Percentiles rank a stretch among this genome's conserved stretches.
These are phyloP conservation scores for Heliconius cydno DNA, from an alignment of 2,888 invertebrate genomes.

Conservation along the genomic window DNA sequence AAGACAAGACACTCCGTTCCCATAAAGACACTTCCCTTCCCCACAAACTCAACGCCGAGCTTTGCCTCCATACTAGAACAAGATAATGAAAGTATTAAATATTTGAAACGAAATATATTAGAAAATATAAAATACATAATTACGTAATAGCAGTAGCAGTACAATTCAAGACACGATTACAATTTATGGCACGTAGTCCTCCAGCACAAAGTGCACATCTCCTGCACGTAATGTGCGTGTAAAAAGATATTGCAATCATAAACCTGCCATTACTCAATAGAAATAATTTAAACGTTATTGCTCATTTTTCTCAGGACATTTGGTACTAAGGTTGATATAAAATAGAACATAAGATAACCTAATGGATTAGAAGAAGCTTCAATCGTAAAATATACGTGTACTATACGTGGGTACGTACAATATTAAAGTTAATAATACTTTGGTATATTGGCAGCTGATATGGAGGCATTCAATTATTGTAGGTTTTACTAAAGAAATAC, in stretches of 20 bases:
- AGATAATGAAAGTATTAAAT: too few species aligned
- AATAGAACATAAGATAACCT: constrained; percentile 78
- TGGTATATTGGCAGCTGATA: neutral
- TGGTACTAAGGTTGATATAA: constrained; percentile 79
- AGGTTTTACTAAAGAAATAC: too few species aligned
- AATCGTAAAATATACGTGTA: constrained; percentile 51
- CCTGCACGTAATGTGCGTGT: constrained; percentile 78
- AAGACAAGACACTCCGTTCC: neutral
- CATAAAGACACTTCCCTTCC: neutral
- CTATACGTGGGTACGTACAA: neutral
- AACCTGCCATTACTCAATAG: constrained; percentile 68
- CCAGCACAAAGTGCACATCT: constrained; percentile 77
- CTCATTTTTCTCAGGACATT: constrained; percentile 78
- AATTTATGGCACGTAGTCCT: constrained; percentile 76
- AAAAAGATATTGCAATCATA: constrained; percentile 82
- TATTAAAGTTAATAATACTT: constrained; percentile 13
- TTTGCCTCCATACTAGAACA: neutral
- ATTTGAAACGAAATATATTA: too few species aligned
- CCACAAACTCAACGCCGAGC: neutral
- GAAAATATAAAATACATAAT: neutral
- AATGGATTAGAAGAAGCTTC: constrained; percentile 82
- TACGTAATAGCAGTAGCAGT: neutral
- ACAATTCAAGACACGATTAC: constrained; percentile 73
- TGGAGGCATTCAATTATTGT: neutral
- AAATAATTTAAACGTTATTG: constrained; percentile 82